Conservation (phyloP, 2,797 vertebrate species). For the Phataginus tricuspis region DNA sequence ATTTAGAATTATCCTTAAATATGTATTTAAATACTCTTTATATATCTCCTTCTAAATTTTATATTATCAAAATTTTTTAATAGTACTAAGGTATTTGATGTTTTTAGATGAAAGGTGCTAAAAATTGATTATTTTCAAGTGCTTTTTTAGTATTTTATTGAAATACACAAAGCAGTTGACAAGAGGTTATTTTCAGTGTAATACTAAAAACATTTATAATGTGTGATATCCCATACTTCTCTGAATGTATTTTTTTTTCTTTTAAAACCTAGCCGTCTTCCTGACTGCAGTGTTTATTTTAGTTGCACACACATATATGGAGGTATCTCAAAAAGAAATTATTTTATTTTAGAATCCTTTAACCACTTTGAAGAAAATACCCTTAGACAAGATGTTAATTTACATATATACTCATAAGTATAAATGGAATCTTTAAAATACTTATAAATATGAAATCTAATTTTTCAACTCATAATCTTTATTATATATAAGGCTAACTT, state of each 20-base stretch:
- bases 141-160: not conserved
- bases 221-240: not conserved
- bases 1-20: not conserved
- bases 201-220: not conserved
- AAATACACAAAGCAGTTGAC: not conserved
- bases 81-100: not conserved
- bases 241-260: not conserved
- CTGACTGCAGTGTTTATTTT: not conserved
- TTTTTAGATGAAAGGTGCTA: not conserved
- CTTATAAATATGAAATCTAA: slow-evolving; percentile 22
- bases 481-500: slow-evolving; percentile 55
- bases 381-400: slow-evolving; percentile 41
- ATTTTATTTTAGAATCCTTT: slow-evolving; percentile 18
- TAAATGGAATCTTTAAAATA: slow-evolving; percentile 33
- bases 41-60: not conserved
- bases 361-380: slow-evolving; percentile 2
- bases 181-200: not conserved
- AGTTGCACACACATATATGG: not conserved
- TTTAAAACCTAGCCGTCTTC: not conserved
- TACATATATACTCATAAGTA: not conserved
- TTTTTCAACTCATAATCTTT: slow-evolving; percentile 54
- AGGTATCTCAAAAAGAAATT: slow-evolving; percentile 12
- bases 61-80: not conserved
- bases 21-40: not conserved
- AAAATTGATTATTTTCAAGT: not conserved